Evolutionary conservation across 2,888 invertebrate genomes (phyloP), one percentile per base, ranked within the genome.

Genomic region (Hydrotaea cyrtoneurina): DNA sequence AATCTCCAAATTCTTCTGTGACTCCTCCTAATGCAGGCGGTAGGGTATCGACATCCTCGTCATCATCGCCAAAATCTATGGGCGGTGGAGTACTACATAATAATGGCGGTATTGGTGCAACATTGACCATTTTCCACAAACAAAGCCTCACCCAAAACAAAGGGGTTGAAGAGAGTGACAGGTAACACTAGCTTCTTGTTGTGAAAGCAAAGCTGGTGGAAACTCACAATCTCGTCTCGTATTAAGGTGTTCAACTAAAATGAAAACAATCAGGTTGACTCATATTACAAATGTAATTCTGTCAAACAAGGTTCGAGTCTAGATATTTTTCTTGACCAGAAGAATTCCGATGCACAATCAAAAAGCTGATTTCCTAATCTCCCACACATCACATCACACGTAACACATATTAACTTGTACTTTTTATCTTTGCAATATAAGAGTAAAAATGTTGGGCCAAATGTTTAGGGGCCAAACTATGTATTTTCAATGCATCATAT

Each of bases 81-180:
- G 94, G 94, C 66, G 94, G 94, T 78, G 94, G 94, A 66, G 94
- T 93, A 89, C 93, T 93, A 88, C 94, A 93, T 82, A 94, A 90
- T 81, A 94, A 91, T 83, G 94, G 94, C 86, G 94, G 94, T 88
- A 94, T 86, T 10, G 87, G 83, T 21, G 86, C 86, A 59, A 86
- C 75, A 72, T 83, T 86, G 23, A 86, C 84, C 86, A 87, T 86
- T 85, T 81, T 84, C 13, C 69, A 39, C 50, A 55, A n/a, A 57
- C 64, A 23, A 79, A 31, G n/a, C 26, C 50, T n/a, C 36, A n/a
- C 46, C 23, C 31, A 36, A 50, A 31, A 82, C 59, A 36, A 55
- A 74, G 73, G 46, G 43, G 31, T 31, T 31, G 31, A 31, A 78
- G 78, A 62, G 74, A 36, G 64, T 46, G 39, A 73, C 39, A 72